Evolutionary conservation across 2,113 vertebrate species (phyloP), one percentile per base, ranked within the genome.

Genomic region (Rhea pennata): DNA sequence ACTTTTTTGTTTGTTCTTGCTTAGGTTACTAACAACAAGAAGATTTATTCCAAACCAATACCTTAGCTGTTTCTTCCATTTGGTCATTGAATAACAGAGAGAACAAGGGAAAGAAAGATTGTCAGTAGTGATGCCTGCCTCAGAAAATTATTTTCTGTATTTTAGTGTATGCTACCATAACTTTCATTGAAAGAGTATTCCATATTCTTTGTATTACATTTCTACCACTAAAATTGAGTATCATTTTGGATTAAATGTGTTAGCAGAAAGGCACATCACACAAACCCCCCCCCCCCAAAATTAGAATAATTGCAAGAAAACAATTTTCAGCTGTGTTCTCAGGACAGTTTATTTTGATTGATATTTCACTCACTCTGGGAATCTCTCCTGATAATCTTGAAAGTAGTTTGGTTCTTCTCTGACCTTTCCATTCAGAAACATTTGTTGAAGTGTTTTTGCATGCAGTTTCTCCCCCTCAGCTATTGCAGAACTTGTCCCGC

Each of bases 391-490:
- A 42, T 95, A 90, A 93, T 93, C 80, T 91, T 58, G 15, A 80
- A 95, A 91, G 40, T 51, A 50, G 54, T 80, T 94, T 86, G 76
- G 16, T 85, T 96, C 40, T 95, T 93, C 61, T 92, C 69, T 93
- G 92, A 94, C 88, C 87, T 95, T 96, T 95, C 69, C 58, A 72
- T 96, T 95, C 84, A 91, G 78, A 95, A 96, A 84, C 79, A 91
- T 94, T 95, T 92, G 53, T 95, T 94, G 66, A 92, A 88, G 62
- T 70, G 65, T 33, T 83, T 97, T 96, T 94, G 86, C 62, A 85
- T 93, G 46, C 75, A 44, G 5, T 81, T 94, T 67, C 59, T 13
- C 6, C 16, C 84, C 39, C 29, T 39, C 53, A 70, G 71, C 85
- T 90, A 66, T 74, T 70, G 15, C 78, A 91, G 76, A 56, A 36